Base-by-base conservation (phyloP, 2,888 invertebrate genomes). In the Cephus rjabovi region DNA sequence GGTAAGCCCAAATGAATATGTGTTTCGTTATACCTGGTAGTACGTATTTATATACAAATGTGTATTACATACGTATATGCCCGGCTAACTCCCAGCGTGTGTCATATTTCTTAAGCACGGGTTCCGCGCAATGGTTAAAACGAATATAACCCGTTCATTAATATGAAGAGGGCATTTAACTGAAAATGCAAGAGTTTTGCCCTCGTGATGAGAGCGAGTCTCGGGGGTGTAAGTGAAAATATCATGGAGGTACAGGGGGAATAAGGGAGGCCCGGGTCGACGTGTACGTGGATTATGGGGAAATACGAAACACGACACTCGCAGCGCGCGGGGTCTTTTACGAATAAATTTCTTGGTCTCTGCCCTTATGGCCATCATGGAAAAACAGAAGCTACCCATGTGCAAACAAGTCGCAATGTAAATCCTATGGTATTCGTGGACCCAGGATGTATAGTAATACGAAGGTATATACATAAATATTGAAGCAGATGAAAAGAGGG, bases 81-180 rank as follows among this genome's bases (percentile, higher is more conserved):
- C 56, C 23, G 35, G 1, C 35, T 4, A 12, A 23, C 6, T 6
- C 23, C 23, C 23, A 0, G 9, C 23, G 23, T 23, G 3, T 9
- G 56, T 56, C 9, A 23, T 23, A 56, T 56, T 23, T 56, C 23
- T 56, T 15, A 23, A 56, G 71, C 71, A 23, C 6, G 33, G 15
- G 12, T 15, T 3, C 71, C 71, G 71, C 31, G 71, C 71, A 56
- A 56, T 56, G 56, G 56, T 9, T 23, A 23, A 56, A 9, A 23
- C 83, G 85, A 85, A 84, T 83, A 85, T 85, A 85, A 12, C 85
- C 85, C 85, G 85, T 86, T 85, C 86, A 82, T 84, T 86, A 86
- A 86, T 83, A 80, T 85, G 82, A 81, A 82, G 84, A 79, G 85
- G 83, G 79, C 82, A 81, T 86, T 86, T 83, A 81, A 82, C 79